A percentile compares a stretch with the other conserved stretches of the same genome.
These are phyloP conservation scores for Echinometra lucunter DNA, from an alignment of 53 echinoderm and acorn worm genomes.

Conservation along the genomic window DNA sequence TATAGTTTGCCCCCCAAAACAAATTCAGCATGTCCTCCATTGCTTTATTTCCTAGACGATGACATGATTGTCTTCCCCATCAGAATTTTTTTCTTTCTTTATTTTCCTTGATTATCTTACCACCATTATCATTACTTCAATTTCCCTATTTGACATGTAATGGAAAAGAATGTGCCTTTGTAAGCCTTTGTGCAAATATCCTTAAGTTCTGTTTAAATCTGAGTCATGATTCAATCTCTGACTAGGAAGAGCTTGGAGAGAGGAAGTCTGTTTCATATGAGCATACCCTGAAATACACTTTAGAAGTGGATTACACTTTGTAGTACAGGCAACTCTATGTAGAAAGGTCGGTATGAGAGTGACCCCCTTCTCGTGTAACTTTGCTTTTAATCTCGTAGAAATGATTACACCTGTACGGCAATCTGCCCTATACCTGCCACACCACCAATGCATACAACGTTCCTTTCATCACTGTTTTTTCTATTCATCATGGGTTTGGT, in stretches of 20 bases:
- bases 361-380: slow-evolving; percentile 23
- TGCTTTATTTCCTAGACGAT: too few species aligned
- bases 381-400: slow-evolving; percentile 44
- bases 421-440: not conserved
- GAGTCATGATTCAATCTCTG: not conserved
- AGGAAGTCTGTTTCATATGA: not conserved
- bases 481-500: slow-evolving; percentile 39
- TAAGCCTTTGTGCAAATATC: not conserved
- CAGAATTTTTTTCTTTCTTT: too few species aligned
- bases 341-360: not conserved
- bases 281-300: not conserved
- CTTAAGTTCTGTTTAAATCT: not conserved
- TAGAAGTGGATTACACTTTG: not conserved
- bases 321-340: not conserved
- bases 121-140: too few species aligned
- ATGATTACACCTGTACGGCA: slow-evolving; percentile 13
- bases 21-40: too few species aligned
- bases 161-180: not conserved
- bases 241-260: not conserved
- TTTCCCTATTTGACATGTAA: too few species aligned
- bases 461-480: slow-evolving; percentile 33
- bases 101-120: too few species aligned
- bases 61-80: too few species aligned
- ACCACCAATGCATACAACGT: slow-evolving; percentile 32
- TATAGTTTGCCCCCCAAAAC: too few species aligned